Base-by-base conservation (phyloP, 2,113 vertebrate species). In the Lampris megalopsis region DNA sequence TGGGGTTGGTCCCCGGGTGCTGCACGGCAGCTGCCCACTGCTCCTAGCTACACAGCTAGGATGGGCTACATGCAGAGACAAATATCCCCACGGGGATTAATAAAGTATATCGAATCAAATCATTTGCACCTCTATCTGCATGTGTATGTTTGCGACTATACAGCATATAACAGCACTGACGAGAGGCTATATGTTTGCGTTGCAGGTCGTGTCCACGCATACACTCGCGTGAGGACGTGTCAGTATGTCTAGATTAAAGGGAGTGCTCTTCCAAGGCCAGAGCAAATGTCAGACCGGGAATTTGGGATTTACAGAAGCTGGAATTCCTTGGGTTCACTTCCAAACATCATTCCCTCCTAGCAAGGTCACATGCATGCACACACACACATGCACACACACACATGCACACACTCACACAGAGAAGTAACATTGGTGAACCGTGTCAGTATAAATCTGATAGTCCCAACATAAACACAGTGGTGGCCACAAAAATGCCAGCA, bases 401-500 rank as follows among this genome's bases (percentile, higher is more conserved):
- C 56, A 57, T 35, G 6, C 56, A 36, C 56, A 57, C 36, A 37
- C n/a, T 36, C 54, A 57, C 5, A 35, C 54, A 85, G 71, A 87
- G 81, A 82, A 77, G 81, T 80, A 89, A 79, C 50, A 3, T 0
- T 3, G 66, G 75, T 86, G 86, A 91, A 88, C 90, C 81, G 43
- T 73, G 88, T 84, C 88, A 67, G 79, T 68, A 84, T 87, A 84
- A 90, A 90, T 87, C 84, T 60, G 86, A 89, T 78, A 77, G 85
- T 84, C 85, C 84, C 83, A 80, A 83, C 86, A 86, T 88, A 86
- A 24, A 91, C 78, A 88, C 73, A 9, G 61, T 68, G 63, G 79
- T 49, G 49, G 86, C 89, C 90, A 91, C 87, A 89, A 88, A 86
- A 88, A 91, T 88, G 85, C 88, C 83, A 89, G 80, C 84, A 86